phyloP scores from a whole-genome alignment of 2,113 vertebrate genomes.

The Oriolus oriolus region DNA sequence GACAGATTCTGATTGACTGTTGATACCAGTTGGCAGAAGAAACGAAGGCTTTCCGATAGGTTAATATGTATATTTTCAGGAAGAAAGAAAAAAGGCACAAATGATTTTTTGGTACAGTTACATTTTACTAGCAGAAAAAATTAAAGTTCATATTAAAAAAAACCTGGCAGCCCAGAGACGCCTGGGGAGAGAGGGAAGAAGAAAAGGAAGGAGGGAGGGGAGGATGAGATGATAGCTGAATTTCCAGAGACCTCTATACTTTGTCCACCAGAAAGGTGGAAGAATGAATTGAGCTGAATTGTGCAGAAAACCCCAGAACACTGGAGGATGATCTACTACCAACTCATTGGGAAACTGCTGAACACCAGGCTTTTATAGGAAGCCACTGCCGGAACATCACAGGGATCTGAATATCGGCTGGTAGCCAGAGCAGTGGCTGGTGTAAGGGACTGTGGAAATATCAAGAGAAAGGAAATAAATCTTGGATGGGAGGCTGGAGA shows the following conservation, averaged over 20 bases:
- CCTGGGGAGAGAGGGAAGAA: not conserved
- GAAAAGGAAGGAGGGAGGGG: not conserved
- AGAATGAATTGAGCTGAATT: not conserved
- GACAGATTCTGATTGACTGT: conserved; percentile 70
- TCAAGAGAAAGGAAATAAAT: not conserved
- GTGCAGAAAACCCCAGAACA: not conserved
- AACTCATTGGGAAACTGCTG: not conserved
- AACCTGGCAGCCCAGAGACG: not conserved
- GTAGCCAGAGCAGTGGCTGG: not conserved
- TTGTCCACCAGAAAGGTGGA: not conserved
- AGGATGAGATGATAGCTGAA: not conserved
- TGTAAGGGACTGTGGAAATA: not conserved
- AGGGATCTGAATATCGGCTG: not conserved
- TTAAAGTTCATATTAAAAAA: not conserved
- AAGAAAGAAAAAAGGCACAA: conserved; percentile 32
- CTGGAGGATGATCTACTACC: not conserved
- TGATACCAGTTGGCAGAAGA: conserved; percentile 58
- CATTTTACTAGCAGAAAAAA: conserved; percentile 26
- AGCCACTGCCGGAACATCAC: not conserved
- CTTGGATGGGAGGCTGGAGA: not conserved
- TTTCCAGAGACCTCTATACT: not conserved
- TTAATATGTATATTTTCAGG: conserved; percentile 55
- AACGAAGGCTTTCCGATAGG: not conserved
- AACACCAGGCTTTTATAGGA: not conserved
- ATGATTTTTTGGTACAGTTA: conserved; percentile 5